Conservation (phyloP, 2,113 vertebrate genomes). For the Myodes glareolus region DNA sequence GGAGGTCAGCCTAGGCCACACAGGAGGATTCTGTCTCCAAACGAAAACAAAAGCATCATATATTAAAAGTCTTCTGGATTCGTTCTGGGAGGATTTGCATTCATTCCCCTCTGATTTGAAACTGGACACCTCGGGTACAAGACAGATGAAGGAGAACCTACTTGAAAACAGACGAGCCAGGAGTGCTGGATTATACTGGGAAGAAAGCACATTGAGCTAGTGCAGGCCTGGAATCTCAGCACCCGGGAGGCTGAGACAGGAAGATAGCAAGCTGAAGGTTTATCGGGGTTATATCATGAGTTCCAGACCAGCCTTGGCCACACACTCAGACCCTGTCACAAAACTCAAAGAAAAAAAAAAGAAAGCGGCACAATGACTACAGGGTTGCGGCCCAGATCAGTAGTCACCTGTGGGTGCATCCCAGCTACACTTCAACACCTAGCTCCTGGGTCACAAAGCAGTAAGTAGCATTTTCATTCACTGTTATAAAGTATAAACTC, state of each 20-base stretch:
- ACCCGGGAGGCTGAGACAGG: not conserved
- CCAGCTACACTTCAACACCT: not conserved
- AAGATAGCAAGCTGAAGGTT: no score
- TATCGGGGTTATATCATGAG: not conserved
- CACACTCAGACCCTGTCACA: not conserved
- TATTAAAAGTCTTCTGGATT: conserved; percentile 39
- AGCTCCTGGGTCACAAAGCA: not conserved
- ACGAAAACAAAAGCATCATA: not conserved
- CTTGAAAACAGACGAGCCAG: not conserved
- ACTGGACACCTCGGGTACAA: not conserved
- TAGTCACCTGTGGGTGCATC: not conserved
- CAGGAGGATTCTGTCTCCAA: not conserved
- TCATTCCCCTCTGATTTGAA: conserved; percentile 18
- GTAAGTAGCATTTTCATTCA: not conserved
- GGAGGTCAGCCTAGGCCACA: not conserved
- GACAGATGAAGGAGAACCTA: not conserved
- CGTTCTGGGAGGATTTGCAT: not conserved
- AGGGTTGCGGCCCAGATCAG: not conserved
- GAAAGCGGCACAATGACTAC: not conserved
- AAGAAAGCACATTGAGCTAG: conserved; percentile 13
- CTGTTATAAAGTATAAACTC: not conserved
- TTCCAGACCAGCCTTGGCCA: not conserved
- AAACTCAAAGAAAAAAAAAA: not conserved
- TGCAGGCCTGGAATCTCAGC: not conserved
- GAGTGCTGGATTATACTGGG: not conserved